phyloP scores from a whole-genome alignment of 2,888 invertebrate species.

The Itoplectis maculator region DNA sequence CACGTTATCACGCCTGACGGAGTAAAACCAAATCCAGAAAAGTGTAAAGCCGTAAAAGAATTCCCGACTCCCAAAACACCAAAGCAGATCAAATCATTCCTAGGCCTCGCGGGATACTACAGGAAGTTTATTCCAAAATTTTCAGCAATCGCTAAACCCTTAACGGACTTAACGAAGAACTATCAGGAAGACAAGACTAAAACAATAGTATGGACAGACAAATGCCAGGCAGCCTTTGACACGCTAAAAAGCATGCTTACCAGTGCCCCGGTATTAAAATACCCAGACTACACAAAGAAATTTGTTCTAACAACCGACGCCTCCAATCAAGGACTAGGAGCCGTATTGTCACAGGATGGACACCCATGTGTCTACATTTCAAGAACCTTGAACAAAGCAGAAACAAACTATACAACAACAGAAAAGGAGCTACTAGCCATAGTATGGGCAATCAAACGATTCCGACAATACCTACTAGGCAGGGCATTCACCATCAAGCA shows the following conservation, averaged over 20 bases:
- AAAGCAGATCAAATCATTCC: constrained; percentile 68
- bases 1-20: constrained; percentile 65
- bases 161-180: too few species aligned
- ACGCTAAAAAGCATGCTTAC: constrained; percentile 2
- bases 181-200: too few species aligned
- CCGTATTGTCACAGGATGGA: constrained; percentile 78
- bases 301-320: constrained; percentile 77
- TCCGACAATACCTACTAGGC: constrained; percentile 70
- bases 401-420: constrained; percentile 65
- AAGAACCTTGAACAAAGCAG: constrained; percentile 68
- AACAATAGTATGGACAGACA: constrained; percentile 25
- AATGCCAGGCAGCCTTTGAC: constrained; percentile 28
- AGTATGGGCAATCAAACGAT: constrained; percentile 45
- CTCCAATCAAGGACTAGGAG: constrained; percentile 74
- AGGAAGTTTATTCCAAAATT: constrained; percentile 68
- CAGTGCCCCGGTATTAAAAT: constrained; percentile 62
- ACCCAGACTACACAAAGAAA: constrained; percentile 71
- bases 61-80: constrained; percentile 65
- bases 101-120: constrained; percentile 71
- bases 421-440: constrained; percentile 72
- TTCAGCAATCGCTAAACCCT: constrained; percentile 51
- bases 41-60: constrained; percentile 62
- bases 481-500: constrained; percentile 70
- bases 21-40: constrained; percentile 69
- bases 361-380: constrained; percentile 77